phyloP scores from a whole-genome alignment of 2,113 vertebrate species.

The Nannobrachium achirus region DNA sequence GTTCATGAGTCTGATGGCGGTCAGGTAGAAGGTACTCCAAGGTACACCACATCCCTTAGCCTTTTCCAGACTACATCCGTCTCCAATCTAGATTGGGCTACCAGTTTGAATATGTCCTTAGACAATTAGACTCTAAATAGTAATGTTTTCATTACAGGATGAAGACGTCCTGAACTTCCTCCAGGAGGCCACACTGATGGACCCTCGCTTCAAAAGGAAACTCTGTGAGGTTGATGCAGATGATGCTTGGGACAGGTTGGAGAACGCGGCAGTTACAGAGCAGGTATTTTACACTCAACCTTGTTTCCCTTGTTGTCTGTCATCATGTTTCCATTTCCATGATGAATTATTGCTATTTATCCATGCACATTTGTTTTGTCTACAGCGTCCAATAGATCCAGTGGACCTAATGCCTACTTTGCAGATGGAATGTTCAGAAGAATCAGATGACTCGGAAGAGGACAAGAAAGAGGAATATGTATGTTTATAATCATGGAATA shows the following conservation, averaged over 20 bases:
- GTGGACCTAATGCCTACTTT: too few relatives aligned
- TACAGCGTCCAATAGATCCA: not conserved
- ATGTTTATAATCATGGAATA: not conserved
- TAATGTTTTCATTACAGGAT: conserved; percentile 33
- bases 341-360: not conserved
- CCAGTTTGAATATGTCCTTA: too few relatives aligned
- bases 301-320: not conserved
- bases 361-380: not conserved
- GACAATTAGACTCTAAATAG: conserved; percentile 6
- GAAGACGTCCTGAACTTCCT: conserved; percentile 35
- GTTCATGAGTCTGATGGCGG: too few relatives aligned
- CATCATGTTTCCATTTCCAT: too few relatives aligned
- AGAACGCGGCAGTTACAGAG: not conserved
- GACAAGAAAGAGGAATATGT: not conserved
- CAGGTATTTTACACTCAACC: not conserved
- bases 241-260: not conserved
- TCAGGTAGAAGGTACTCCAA: too few relatives aligned
- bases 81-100: too few relatives aligned
- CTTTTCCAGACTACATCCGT: too few relatives aligned
- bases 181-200: conserved; percentile 31
- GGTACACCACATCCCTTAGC: too few relatives aligned
- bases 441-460: not conserved
- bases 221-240: not conserved
- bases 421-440: not conserved
- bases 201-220: not conserved